Evolutionary conservation across 1,140 invertebrate genomes (phyloP).

Genomic region (Brachionus plicatilis): DNA sequence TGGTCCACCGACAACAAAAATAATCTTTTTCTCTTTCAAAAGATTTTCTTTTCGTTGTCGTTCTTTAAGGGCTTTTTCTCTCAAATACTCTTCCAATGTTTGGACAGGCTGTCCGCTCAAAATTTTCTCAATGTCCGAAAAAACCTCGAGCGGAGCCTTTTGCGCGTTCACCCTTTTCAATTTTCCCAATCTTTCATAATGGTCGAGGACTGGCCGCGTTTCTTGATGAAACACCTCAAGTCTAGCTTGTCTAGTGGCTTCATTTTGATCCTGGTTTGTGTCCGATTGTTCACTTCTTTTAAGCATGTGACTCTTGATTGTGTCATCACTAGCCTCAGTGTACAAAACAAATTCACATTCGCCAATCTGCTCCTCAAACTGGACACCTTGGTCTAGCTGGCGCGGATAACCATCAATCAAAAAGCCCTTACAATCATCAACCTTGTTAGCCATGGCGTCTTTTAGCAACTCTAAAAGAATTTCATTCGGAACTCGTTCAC

Average conservation of each 20-base stretch:
- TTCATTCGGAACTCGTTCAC: constrained; percentile 71
- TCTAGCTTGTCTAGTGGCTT: constrained; percentile 79
- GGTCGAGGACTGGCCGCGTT: constrained; percentile 61
- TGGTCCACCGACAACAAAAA: constrained; percentile 39
- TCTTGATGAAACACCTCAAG: constrained; percentile 41
- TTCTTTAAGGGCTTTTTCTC: not conserved
- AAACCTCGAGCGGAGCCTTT: not conserved
- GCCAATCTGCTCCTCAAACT: constrained; percentile 58
- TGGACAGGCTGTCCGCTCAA: not conserved
- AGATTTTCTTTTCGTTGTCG: not conserved
- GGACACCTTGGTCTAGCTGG: constrained; percentile 69
- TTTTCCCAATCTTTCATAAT: constrained; percentile 62
- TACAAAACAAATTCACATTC: constrained; percentile 72
- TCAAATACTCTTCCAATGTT: not conserved
- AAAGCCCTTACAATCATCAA: constrained; percentile 56
- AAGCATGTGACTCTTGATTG: constrained; percentile 76
- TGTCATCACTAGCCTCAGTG: constrained; percentile 78
- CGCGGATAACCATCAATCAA: constrained; percentile 83
- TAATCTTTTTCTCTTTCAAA: not conserved
- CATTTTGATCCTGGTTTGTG: constrained; percentile 80
- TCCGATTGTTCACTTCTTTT: constrained; percentile 72
- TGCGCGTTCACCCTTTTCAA: constrained; percentile 1
- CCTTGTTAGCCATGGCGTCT: constrained; percentile 51
- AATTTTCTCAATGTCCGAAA: not conserved
- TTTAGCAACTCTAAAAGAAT: constrained; percentile 51